A percentile compares a stretch with the other conserved stretches of the same genome.
Evolutionary conservation across 2,797 vertebrate genomes (phyloP).

Genomic region (Clarias pachynema): DNA sequence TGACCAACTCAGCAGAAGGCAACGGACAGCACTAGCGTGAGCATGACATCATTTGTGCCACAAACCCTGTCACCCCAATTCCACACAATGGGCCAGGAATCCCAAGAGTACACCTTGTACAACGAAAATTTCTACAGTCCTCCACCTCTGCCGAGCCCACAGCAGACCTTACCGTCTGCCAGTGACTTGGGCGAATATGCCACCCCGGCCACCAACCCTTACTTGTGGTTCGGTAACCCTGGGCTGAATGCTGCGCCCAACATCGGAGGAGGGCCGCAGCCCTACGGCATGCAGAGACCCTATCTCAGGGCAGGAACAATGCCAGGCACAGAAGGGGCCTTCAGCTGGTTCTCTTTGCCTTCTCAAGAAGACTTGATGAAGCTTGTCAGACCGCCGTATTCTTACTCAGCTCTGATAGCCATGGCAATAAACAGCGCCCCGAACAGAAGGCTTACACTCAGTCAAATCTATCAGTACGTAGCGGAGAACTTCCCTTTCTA

Average conservation of each 20-base stretch:
- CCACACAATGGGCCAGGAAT: slow-evolving; percentile 82
- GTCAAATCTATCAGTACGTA: slow-evolving; percentile 94
- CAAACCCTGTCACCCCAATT: slow-evolving; percentile 79
- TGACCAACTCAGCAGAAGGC: slow-evolving; percentile 39
- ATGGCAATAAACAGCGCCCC: slow-evolving; percentile 92
- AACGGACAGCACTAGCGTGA: slow-evolving; percentile 29
- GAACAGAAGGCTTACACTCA: slow-evolving; percentile 86
- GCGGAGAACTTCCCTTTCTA: slow-evolving; percentile 93
- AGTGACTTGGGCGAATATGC: slow-evolving; percentile 79
- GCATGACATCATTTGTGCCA: slow-evolving; percentile 85
- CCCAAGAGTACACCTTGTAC: slow-evolving; percentile 86
- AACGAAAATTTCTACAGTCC: slow-evolving; percentile 86
- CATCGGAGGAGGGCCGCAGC: slow-evolving; percentile 70
- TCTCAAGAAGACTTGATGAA: slow-evolving; percentile 86
- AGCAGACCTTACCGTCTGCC: slow-evolving; percentile 65
- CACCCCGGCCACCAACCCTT: slow-evolving; percentile 72
- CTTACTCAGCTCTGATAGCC: slow-evolving; percentile 94
- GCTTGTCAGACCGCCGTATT: slow-evolving; percentile 89
- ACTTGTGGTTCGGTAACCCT: slow-evolving; percentile 78
- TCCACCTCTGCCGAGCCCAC: slow-evolving; percentile 76
- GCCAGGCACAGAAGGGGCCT: slow-evolving; percentile 66
- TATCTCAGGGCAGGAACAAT: slow-evolving; percentile 65
- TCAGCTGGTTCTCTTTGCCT: slow-evolving; percentile 84
- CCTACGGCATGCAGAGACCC: slow-evolving; percentile 78
- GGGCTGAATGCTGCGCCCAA: slow-evolving; percentile 72